Evolutionary conservation across 2,113 vertebrate genomes (phyloP), one percentile per base, ranked within the genome.

Genomic region (Vireo altiloquus): DNA sequence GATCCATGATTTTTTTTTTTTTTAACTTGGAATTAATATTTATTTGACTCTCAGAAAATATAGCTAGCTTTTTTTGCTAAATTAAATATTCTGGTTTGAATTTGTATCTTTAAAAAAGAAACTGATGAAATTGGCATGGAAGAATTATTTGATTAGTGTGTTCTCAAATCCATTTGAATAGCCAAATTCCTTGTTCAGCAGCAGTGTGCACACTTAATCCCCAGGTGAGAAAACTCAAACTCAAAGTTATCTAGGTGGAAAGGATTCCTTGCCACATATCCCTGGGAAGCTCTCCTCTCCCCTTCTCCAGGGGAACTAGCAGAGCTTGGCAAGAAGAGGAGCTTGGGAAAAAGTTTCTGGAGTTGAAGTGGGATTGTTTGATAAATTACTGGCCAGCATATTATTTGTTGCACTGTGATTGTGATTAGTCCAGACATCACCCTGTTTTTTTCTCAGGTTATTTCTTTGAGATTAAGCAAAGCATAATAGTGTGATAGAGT

Each of bases 371-470:
- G 92, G 87, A 96, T 95, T 95, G 90, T 87, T 97, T 97, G 92
- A 97, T 97, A 96, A 97, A 97, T 96, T 97, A 95, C 60, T 93
- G 81, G 75, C 33, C 24, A 87, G 65, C 1, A 1, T 95, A 94
- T 96, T 94, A 95, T 97, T 97, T 96, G 89, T 93, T 95, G 91
- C 95, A 94, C 89, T 81, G 28, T 83, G 93, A 96, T 94, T 95
- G 82, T 92, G 89, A 94, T 97, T 97, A 96, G 94, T 95, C 63
- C 92, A 95, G 80, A 94, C 77, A 96, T 95, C 59, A 49, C 61
- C 70, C 39, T 81, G 2, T 20, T 40, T 75, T 75, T 61, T 40
- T 13, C 87, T 50, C 56, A 59, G 44, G 76, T 94, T 94, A 89
- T 93, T 96, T 96, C 39, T 49, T 75, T 64, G 47, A 94, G 72